A percentile compares a stretch with the other conserved stretches of the same genome.
Conservation (phyloP, 2,113 vertebrate species). For the Myiozetetes cayanensis region DNA sequence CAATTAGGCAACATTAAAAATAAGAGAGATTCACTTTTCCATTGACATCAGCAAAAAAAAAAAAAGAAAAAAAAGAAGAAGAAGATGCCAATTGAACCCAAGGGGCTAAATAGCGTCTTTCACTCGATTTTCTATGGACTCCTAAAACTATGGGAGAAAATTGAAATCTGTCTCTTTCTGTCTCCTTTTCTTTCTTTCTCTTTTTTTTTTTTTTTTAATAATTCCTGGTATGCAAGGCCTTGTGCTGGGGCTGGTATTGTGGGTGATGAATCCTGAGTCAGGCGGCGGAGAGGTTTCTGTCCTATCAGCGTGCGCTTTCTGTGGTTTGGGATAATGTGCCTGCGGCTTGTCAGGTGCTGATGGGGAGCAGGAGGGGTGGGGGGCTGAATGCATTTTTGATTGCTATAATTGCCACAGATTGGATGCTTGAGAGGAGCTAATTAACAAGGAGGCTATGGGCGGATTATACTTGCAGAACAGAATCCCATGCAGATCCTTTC, state of each 20-base stretch:
- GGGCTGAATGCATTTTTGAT: conserved; percentile 80
- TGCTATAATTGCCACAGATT: conserved; percentile 80
- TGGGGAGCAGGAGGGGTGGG: conserved; percentile 53
- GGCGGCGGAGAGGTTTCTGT: conserved; percentile 31
- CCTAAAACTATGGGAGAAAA: conserved; percentile 26
- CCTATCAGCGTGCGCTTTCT: conserved; percentile 36
- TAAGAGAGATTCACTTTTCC: conserved; percentile 34
- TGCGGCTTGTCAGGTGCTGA: conserved; percentile 74
- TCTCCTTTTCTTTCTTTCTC: neutral
- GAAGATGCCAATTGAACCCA: neutral
- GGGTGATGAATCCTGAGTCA: conserved; percentile 39
- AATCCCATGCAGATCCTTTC: conserved; percentile 70
- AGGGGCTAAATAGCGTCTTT: conserved; percentile 50
- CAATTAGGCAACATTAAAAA: conserved; percentile 58
- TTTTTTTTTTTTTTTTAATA: neutral
- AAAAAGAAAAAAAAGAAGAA: neutral
- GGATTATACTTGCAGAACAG: conserved; percentile 73
- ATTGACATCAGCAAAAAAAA: conserved; percentile 16
- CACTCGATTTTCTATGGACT: conserved; percentile 18
- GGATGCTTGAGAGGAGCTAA: conserved; percentile 70
- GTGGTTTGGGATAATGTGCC: conserved; percentile 51
- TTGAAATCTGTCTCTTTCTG: conserved; percentile 46
- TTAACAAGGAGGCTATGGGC: conserved; percentile 72
- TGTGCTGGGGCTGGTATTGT: conserved; percentile 4
- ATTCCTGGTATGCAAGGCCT: conserved; percentile 6